Evolutionary conservation across 2,797 vertebrate species (phyloP), one percentile per base, ranked within the genome.

Genomic region (Menidia menidia): DNA sequence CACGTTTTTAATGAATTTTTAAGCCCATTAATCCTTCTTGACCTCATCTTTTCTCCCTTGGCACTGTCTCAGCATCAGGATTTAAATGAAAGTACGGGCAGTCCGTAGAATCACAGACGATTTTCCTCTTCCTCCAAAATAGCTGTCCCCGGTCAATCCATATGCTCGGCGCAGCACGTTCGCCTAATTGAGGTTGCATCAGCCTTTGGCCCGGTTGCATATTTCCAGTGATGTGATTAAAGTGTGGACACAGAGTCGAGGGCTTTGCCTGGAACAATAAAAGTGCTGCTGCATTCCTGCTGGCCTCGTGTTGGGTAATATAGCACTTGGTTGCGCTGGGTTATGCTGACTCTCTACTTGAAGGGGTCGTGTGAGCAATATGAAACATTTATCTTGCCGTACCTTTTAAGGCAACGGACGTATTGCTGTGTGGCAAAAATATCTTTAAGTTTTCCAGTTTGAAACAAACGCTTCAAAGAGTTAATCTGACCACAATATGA

Each of bases 381-480:
- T 90, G n/a, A 85, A 89, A 84, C 75, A 88, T 88, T 84, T 12
- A 86, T 72, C 50, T 51, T 44, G 25, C 60, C 72, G 58, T 69
- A 64, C 42, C 13, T 67, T 61, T 15, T 44, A 35, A 13, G 41
- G 61, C 66, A 59, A 2, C 16, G 44, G 72, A 62, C 7, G 11
- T 6, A 16, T 15, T 15, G 25, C 35, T 7, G 16, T 15, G 25
- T 25, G 25, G 25, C 25, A 16, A 16, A 31, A 32, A 61, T 32
- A 55, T 56, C 35, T 39, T 39, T 6, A 39, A 39, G 35, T 39
- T 68, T 53, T 53, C 3, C 59, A 43, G 31, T 68, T 48, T 51
- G 15, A 70, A 16, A 57, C 55, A 18, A 16, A 53, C 30, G 39
- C 54, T 48, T 42, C 16, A 41, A 53, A 15, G 57, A 55, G 10